These are phyloP conservation scores for Morpho achilles DNA, from an alignment of 2,888 invertebrate genomes.

Conservation along the genomic window DNA sequence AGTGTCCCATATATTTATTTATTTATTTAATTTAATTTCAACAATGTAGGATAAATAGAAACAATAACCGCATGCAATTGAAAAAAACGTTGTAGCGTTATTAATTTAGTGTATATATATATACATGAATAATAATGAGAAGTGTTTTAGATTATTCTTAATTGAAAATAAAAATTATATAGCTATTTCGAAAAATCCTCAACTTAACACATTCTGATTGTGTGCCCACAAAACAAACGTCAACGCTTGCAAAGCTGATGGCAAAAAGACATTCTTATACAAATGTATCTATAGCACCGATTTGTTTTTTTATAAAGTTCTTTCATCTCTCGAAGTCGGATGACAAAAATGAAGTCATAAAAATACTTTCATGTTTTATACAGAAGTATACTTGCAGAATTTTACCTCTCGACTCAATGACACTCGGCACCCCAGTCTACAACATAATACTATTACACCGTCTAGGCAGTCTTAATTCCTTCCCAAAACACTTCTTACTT, in stretches of 20 bases:
- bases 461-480: conserved; percentile 18
- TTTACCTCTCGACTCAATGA: conserved; percentile 18
- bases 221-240: not conserved
- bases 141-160: too few species aligned
- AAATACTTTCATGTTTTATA: conserved; percentile 18
- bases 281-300: not conserved
- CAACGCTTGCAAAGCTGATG: not conserved
- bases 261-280: too few species aligned
- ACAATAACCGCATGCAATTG: too few species aligned
- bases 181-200: too few species aligned
- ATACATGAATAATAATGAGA: too few species aligned
- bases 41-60: too few species aligned
- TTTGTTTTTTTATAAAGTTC: not conserved
- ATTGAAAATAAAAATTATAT: too few species aligned
- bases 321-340: conserved; percentile 9
- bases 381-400: conserved; percentile 15
- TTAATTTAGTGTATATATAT: too few species aligned
- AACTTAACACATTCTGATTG: too few species aligned
- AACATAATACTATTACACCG: conserved; percentile 16
- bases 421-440: conserved; percentile 20
- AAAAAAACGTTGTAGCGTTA: too few species aligned
- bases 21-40: too few species aligned
- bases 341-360: conserved; percentile 6
- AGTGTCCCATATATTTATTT: too few species aligned
- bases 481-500: conserved; percentile 2